phyloP scores from a whole-genome alignment of 2,113 vertebrate genomes.

The Pithys albifrons region DNA sequence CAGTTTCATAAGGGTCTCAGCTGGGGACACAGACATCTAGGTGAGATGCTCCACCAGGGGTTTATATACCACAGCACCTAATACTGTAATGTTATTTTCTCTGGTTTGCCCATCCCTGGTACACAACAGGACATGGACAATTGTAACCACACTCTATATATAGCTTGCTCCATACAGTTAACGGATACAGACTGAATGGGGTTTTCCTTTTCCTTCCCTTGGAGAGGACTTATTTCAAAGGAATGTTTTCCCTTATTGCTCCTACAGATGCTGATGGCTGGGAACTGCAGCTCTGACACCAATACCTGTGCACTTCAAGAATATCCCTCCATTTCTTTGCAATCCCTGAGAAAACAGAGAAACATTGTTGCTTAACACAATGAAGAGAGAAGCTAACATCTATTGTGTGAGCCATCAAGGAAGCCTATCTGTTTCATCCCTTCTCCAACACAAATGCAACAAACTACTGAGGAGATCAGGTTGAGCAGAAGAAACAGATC shows the following conservation, averaged over 20 bases:
- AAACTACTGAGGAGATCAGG: not conserved
- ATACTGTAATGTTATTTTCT: not conserved
- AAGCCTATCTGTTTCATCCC: not conserved
- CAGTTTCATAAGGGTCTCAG: accelerated
- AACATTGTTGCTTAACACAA: not conserved
- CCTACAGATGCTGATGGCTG: not conserved
- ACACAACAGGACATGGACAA: not conserved
- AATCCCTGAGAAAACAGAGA: not conserved
- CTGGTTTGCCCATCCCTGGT: not conserved
- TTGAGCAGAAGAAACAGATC: not conserved
- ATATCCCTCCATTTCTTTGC: not conserved
- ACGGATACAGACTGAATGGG: constrained; percentile 54
- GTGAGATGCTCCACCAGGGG: not conserved
- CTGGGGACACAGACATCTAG: not conserved
- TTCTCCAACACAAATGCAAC: not conserved
- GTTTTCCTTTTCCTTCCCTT: constrained; percentile 60
- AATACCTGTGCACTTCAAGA: not conserved
- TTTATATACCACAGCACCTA: constrained; percentile 18
- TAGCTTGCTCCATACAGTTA: not conserved
- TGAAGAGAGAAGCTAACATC: not conserved
- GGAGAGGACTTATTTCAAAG: constrained; percentile 58
- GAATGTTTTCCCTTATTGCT: constrained; percentile 27
- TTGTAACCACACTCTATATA: not conserved
- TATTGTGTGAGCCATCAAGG: accelerated
- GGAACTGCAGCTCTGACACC: not conserved